These are phyloP conservation scores for Otis tarda DNA, from an alignment of 2,113 vertebrate species.

Conservation along the genomic window DNA sequence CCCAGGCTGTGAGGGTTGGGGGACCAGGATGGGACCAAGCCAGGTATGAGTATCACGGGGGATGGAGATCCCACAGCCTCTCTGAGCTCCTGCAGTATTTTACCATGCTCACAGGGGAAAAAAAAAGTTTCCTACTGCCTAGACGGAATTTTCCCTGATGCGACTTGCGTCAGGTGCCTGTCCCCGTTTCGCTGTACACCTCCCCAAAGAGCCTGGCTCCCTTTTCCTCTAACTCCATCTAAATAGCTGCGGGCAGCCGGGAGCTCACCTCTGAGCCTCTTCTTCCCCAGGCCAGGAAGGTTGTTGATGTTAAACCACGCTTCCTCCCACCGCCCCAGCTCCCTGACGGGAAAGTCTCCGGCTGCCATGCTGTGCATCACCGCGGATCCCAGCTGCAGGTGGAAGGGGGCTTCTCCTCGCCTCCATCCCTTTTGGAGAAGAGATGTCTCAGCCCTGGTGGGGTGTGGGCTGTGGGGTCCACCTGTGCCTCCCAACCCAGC, in stretches of 20 bases:
- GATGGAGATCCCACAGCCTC: not conserved
- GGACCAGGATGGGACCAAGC: not conserved
- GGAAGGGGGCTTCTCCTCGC: fast-evolving
- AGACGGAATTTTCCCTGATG: not conserved
- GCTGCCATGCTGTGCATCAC: not conserved
- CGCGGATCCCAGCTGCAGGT: fast-evolving
- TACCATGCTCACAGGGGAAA: not conserved
- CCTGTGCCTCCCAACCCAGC: not conserved
- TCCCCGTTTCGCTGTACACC: not conserved
- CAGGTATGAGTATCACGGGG: not conserved
- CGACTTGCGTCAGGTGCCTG: not conserved
- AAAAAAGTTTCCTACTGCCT: not conserved
- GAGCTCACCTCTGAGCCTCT: not conserved
- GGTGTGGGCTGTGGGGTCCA: not conserved
- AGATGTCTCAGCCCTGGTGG: not conserved
- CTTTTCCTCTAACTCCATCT: not conserved
- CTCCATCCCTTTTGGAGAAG: not conserved
- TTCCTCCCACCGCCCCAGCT: not conserved
- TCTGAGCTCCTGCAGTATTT: not conserved
- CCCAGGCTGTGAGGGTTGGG: fast-evolving
- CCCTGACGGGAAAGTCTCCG: not conserved
- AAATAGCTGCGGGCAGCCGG: not conserved
- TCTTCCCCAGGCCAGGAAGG: not conserved
- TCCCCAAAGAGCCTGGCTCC: not conserved
- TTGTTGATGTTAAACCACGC: not conserved